phyloP scores from a whole-genome alignment of 1,140 invertebrate genomes.

The Triops cancriformis region DNA sequence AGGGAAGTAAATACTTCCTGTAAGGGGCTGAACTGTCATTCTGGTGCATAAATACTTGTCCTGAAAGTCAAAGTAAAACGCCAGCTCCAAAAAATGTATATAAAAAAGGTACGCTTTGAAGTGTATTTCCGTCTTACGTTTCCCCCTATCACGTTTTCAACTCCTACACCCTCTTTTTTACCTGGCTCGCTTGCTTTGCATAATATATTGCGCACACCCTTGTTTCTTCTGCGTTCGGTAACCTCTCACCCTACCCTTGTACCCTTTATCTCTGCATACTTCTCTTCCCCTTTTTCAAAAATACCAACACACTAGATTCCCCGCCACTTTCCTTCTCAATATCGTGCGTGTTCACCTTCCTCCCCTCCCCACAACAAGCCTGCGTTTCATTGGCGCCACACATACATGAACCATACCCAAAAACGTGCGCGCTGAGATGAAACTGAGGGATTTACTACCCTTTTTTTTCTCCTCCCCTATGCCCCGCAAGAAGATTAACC shows the following conservation, averaged over 20 bases:
- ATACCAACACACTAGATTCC: background rate
- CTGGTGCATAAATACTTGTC: background rate
- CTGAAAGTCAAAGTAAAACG: background rate
- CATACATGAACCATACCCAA: background rate
- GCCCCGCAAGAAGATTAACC: background rate
- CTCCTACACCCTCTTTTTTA: background rate
- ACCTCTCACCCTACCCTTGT: background rate
- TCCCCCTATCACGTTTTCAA: background rate
- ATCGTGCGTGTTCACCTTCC: background rate
- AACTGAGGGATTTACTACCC: background rate
- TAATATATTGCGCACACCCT: slow-evolving; percentile 6
- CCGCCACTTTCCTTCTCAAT: background rate
- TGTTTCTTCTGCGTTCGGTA: background rate
- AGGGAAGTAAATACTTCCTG: background rate
- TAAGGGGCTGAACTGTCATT: background rate
- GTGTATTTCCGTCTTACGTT: background rate
- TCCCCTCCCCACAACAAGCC: background rate
- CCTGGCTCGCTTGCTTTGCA: background rate
- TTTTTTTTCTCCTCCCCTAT: background rate
- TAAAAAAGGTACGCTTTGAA: background rate
- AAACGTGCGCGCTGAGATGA: background rate
- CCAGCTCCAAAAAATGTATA: background rate
- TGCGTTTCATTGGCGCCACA: background rate
- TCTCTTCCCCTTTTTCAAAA: background rate
- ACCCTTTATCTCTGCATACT: background rate